Evolutionary conservation across 2,113 vertebrate species (phyloP), one percentile per base, ranked within the genome.

Genomic region (Gobius niger): DNA sequence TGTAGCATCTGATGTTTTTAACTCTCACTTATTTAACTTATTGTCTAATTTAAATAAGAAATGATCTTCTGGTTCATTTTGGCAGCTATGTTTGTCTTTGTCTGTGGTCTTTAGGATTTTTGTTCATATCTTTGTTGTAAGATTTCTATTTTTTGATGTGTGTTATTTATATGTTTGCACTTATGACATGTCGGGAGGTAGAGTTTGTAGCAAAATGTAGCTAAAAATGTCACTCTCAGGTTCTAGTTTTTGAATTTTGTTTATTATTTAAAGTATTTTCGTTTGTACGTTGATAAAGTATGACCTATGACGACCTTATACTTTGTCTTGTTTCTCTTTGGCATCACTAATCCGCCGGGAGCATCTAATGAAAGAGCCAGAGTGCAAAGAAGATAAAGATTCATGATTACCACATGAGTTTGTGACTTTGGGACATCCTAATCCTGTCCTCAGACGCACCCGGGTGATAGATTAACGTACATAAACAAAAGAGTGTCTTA

Each of bases 351-450:
- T 92, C 92, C 91, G 75, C 47, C 68, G 68, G 79, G 81, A 84
- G 42, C 85, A 79, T 83, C 80, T 85, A 88, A 90, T 86, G 82
- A 90, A 87, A 88, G 85, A 68, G 50, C 62, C 52, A 82, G 83
- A 77, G 83, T 82, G 82, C 50, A 73, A 86, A 83, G 83, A 75
- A 78, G 90, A 93, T 91, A 89, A 90, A 92, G 90, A 87, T 82
- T 87, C 85, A 85, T 92, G 91, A 91, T 92, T 91, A 91, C 92
- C 86, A 84, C 87, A 76, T 34, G 68, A 77, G 78, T 82, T 85
- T 80, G 71, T 72, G 69, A 87, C 62, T 73, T 76, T 85, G 56
- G 70, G 73, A 76, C 44, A n/a, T 65, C 70, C 67, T 90, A 91
- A 93, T 92, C 88, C 87, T 51, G 50, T 50, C 69, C 82, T 82